phyloP scores from a whole-genome alignment of 1,140 invertebrate genomes.

The Aricia agestis region DNA sequence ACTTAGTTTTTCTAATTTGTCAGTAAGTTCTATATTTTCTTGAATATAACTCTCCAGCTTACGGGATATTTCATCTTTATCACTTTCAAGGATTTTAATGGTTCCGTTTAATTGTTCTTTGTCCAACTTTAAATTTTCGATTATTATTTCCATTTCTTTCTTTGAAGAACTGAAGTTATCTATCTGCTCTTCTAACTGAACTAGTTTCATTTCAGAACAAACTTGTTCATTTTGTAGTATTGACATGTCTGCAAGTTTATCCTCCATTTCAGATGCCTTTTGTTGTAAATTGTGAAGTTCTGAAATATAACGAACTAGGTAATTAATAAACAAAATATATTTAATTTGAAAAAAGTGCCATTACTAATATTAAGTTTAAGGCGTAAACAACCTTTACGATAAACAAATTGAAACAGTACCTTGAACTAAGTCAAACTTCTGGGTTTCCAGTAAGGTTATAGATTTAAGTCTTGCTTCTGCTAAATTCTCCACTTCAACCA shows the following conservation, averaged over 20 bases:
- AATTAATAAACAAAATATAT: slow-evolving; percentile 5
- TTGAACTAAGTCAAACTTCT: slow-evolving; percentile 82
- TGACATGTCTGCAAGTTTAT: slow-evolving; percentile 76
- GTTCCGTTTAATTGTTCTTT: slow-evolving; percentile 74
- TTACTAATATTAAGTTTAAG: background rate
- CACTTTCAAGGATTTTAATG: slow-evolving; percentile 76
- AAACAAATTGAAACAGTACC: slow-evolving; percentile 47
- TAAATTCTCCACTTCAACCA: slow-evolving; percentile 73
- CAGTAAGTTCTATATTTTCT: slow-evolving; percentile 82
- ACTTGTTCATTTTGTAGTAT: slow-evolving; percentile 79
- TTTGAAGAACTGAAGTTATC: slow-evolving; percentile 75
- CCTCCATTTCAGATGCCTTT: slow-evolving; percentile 78
- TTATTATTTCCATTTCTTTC: slow-evolving; percentile 73
- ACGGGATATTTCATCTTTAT: slow-evolving; percentile 76
- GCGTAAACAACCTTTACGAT: background rate
- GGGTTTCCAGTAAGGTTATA: slow-evolving; percentile 79
- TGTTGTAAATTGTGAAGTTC: slow-evolving; percentile 77
- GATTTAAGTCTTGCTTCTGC: slow-evolving; percentile 76
- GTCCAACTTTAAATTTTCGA: slow-evolving; percentile 75
- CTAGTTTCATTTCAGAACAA: slow-evolving; percentile 83
- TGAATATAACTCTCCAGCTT: slow-evolving; percentile 80
- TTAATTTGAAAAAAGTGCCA: too few species aligned
- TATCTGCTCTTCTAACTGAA: slow-evolving; percentile 83
- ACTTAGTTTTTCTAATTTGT: slow-evolving; percentile 81
- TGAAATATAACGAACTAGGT: slow-evolving; percentile 53